A percentile compares a stretch with the other conserved stretches of the same genome.
Conservation (phyloP, 2,888 invertebrate genomes). For the Aleiodes alternator region DNA sequence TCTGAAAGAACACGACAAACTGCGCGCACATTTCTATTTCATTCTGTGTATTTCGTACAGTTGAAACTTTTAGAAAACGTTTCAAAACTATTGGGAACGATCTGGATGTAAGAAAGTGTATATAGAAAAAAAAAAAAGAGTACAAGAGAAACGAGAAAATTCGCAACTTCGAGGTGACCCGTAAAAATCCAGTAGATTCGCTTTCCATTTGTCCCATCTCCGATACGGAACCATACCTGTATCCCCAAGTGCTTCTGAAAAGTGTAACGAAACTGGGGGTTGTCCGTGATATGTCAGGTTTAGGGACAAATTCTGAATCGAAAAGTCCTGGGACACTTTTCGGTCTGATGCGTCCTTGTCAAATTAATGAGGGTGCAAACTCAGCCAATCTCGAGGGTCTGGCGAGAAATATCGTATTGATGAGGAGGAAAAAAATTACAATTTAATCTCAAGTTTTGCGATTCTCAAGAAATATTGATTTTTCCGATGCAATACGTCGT, state of each 20-base stretch:
- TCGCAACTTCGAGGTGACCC: slow-evolving; percentile 27
- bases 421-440: no score
- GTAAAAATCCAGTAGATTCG: slow-evolving; percentile 36
- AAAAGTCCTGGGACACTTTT: no score
- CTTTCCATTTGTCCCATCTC: slow-evolving; percentile 39
- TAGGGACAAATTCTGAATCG: no score
- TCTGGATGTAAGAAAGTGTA: slow-evolving; percentile 25
- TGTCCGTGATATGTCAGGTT: no score
- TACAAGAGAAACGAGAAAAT: slow-evolving; percentile 43
- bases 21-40: slow-evolving; percentile 34
- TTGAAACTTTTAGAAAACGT: slow-evolving; percentile 47
- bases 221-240: not conserved
- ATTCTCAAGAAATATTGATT: no score
- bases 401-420: no score
- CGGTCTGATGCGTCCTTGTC: no score
- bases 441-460: no score
- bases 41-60: slow-evolving; percentile 40
- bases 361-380: no score
- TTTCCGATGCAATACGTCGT: no score
- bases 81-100: slow-evolving; percentile 50
- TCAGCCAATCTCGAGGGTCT: no score
- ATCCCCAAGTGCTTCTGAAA: not conserved
- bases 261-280: no score
- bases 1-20: slow-evolving; percentile 15
- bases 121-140: not conserved